Evolutionary conservation across 1,140 invertebrate genomes (phyloP).

Genomic region (Centruroides sculpturatus): DNA sequence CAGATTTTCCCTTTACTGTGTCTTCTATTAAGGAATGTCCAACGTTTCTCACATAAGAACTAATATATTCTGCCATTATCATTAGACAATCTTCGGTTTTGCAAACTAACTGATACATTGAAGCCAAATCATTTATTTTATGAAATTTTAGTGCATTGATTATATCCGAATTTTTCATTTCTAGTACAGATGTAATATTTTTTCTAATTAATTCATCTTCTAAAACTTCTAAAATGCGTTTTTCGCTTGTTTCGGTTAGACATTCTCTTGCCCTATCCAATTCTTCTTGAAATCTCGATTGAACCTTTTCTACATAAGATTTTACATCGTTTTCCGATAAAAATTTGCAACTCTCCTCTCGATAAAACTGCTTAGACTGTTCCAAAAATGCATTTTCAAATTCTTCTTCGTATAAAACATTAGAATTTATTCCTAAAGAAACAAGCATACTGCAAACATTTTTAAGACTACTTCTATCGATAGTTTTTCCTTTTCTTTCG

Average conservation of each 20-base stretch:
- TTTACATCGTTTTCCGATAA: constrained; percentile 94
- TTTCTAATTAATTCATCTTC: constrained; percentile 95
- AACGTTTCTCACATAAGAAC: constrained; percentile 80
- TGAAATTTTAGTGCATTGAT: constrained; percentile 96
- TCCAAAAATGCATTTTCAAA: constrained; percentile 93
- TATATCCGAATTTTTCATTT: constrained; percentile 99
- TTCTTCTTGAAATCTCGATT: constrained; percentile 91
- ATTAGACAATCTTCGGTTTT: constrained; percentile 77
- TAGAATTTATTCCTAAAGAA: constrained; percentile 84
- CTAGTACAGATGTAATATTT: constrained; percentile 99
- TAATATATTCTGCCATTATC: constrained; percentile 88
- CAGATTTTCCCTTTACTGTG: constrained; percentile 54
- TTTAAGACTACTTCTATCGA: constrained; percentile 85
- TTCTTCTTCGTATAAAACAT: constrained; percentile 93
- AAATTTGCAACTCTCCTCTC: constrained; percentile 96
- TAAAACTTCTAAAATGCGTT: constrained; percentile 85
- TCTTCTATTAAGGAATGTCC: constrained; percentile 87
- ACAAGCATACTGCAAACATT: constrained; percentile 99
- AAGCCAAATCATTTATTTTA: constrained; percentile 86
- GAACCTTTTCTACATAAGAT: constrained; percentile 96
- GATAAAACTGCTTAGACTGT: constrained; percentile 96
- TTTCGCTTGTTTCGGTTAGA: constrained; percentile 90
- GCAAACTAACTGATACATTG: constrained; percentile 93
- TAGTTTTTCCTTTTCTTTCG: constrained; percentile 88
- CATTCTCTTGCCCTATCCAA: constrained; percentile 93